Base-by-base conservation (phyloP, 2,888 invertebrate species). In the Agrochola macilenta region DNA sequence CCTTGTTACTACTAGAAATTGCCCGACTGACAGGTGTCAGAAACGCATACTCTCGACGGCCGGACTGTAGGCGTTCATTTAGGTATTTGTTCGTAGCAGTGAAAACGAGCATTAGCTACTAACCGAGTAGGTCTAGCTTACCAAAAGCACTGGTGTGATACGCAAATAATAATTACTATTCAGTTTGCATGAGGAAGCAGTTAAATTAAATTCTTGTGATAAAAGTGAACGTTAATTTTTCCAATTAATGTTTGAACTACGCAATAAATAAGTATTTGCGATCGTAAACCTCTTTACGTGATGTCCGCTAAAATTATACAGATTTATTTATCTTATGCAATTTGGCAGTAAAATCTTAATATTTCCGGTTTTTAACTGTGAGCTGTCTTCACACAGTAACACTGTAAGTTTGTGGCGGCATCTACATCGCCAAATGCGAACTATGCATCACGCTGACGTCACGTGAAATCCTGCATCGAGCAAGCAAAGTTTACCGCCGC, bases 181-280 rank as follows among this genome's bases (percentile, higher is more conserved):
- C 3, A 71, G 30, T 8, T 30, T n/a, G 11, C 52, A 8, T 35
- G 26, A 54, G 60, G 71, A 54, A 71, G 26, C 9, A 77, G 26
- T 71, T 7, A 77, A 79, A 52, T 43, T 43, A 23, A 43, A 52
- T 8, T 60, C 5, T 26, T 60, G 5, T 26, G 14, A 35, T 79
- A 54, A 79, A 79, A 77, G 60, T 61, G 46, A 80, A 80, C 23
- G 61, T 57, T 80, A 5, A 78, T 26, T 46, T 76, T 61, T 2
- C 43, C 2, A 71, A 71, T 54, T 1, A 61, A 61, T 17, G 14
- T 79, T 78, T 23, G 26, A 49, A 57, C 39, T 63, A 54, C n/a
- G 35, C 39, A 58, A 77, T 77, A 14, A 79, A 79, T 71, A 46
- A 5, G n/a, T 69, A n/a, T 68, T 26, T 52, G n/a, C 17, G 23